Base-by-base conservation (phyloP, 2,888 invertebrate species). In the Punctoribates punctum region DNA sequence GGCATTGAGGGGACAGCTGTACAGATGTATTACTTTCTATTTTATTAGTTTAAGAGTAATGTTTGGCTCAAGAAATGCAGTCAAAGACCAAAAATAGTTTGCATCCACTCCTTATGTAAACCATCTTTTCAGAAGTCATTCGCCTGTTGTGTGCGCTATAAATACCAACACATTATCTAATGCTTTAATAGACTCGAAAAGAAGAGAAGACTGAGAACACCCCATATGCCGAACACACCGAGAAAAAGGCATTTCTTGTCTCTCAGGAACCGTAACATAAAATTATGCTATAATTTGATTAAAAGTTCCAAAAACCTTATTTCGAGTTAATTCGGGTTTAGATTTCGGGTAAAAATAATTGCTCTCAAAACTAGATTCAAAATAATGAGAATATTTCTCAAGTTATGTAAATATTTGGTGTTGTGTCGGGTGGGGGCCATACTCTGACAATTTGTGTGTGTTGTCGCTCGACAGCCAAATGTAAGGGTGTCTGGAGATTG, bases 401-500 rank as follows among this genome's bases (percentile, higher is more conserved):
- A 34, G 8, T 34, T 5, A 34, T 34, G 34, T 34, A 54, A 54
- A 54, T 54, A 23, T 54, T 54, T n/a, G 1, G 23, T 9, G 23
- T n/a, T 54, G 54, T 8, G 13, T 42, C 1, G 13, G 42, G 13
- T 11, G 60, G 6, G 60, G 27, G 60, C 42, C 42, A 27, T 85
- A 90, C 90, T 83, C 96, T 88, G 77, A 97, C 96, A 79, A 98
- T 96, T 85, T 96, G 96, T n/a, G 94, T 94, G 85, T 98, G 97
- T 83, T 97, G 96, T 13, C 97, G 87, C 85, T 97, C 80, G 20
- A 80, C 96, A 0, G 97, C 96, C 77, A 98, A 88, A 85, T 98
- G 97, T 34, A 96, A 86, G 0, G 85, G 83, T 0, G 94, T 94
- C 84, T 96, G 96, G 75, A 94, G 86, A 86, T 97, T 97, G 65